Percentiles rank a stretch among this genome's conserved stretches.
These are phyloP conservation scores for Nyctibius bracteatus DNA, from an alignment of 2,113 vertebrate species.

Conservation along the genomic window DNA sequence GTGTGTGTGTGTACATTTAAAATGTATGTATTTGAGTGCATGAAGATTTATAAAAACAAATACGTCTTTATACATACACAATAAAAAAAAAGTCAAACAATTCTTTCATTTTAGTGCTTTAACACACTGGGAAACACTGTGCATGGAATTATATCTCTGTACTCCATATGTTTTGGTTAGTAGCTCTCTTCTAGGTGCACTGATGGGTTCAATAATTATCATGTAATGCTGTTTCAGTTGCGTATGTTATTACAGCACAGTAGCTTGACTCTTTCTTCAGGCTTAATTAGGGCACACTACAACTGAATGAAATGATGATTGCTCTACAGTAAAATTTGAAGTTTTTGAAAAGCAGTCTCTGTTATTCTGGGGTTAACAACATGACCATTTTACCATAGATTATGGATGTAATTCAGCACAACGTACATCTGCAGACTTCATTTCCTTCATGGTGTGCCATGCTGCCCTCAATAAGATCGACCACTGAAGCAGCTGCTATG, in stretches of 20 bases:
- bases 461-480: constrained; percentile 60
- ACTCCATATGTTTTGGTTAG: constrained; percentile 24
- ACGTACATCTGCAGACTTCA: constrained; percentile 53
- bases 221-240: neutral
- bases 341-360: constrained; percentile 21
- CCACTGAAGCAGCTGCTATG: constrained; percentile 62
- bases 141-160: neutral
- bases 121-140: neutral
- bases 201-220: constrained; percentile 36
- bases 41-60: neutral
- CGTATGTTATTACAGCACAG: constrained; percentile 9
- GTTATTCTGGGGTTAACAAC: constrained; percentile 34
- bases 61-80: neutral
- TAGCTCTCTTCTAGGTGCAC: constrained; percentile 20
- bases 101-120: neutral
- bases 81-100: neutral
- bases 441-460: constrained; percentile 61
- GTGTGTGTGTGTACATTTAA: neutral
- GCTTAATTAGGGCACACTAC: constrained; percentile 36
- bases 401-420: constrained; percentile 51
- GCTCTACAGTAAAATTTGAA: neutral
- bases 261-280: constrained; percentile 51
- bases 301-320: constrained; percentile 21
- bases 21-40: neutral
- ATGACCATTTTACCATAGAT: constrained; percentile 27